Base-by-base conservation (phyloP, 92 coral and sea anemone genomes). In the Epizoanthus illoricatus region DNA sequence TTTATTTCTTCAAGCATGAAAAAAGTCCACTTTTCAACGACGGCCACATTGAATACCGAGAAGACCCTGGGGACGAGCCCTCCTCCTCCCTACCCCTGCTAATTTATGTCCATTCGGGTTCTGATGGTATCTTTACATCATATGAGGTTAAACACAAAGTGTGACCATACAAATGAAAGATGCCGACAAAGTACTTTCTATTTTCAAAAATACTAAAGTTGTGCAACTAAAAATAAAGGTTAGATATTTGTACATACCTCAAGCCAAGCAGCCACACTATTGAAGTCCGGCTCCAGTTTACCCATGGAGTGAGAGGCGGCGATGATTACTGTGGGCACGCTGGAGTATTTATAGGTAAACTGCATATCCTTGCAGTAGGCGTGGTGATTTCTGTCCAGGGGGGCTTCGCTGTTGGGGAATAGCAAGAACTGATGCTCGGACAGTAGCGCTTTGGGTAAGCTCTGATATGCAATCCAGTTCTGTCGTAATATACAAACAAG, bases 181-280 rank as follows among this genome's bases (percentile, higher is more conserved):
- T 52, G 1, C 11, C 56, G 56, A 52, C 1, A 5, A 5, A 5
- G 56, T 52, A 52, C 1, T 12, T 11, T 9, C 15, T 52, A 16
- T 9, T 52, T 52, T 9, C 2, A 7, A 52, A 52, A 52, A 52
- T 45, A 45, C 5, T 28, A 45, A 45, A 45, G 52, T 52, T 52
- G 56, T 13, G 12, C 2, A 15, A 12, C 3, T 52, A 9, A 52
- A 52, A 5, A 3, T 13, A 9, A 52, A 52, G 11, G 56, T 9
- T 13, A 28, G 56, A 52, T 9, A 13, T 6, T 9, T 52, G 40
- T 11, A 64, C 71, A 5, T 60, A 87, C 94, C 89, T 90, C 94
- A 15, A 90, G 71, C 94, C 94, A 90, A 7, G 86, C 84, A 2
- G 91, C 89, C 19, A 90, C 85, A 49, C 94, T 87, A 79, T 90